Evolutionary conservation across 2,797 vertebrate species (phyloP).

Genomic region (Lagothrix lagotricha): DNA sequence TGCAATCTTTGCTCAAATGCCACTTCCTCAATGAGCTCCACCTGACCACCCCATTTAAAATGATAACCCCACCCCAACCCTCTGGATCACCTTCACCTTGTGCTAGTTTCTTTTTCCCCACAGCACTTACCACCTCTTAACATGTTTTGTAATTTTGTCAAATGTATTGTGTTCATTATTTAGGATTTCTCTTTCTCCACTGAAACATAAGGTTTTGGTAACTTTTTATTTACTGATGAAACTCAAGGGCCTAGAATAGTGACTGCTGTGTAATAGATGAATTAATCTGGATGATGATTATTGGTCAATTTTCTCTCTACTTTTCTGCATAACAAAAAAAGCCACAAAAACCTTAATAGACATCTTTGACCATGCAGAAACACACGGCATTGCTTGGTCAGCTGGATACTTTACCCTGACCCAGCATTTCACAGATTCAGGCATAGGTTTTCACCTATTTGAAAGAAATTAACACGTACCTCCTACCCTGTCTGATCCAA

Average conservation of each 20-base stretch:
- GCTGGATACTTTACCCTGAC: not conserved
- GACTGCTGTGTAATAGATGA: slow-evolving; percentile 21
- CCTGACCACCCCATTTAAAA: not conserved
- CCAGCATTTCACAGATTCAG: slow-evolving; percentile 36
- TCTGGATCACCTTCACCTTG: not conserved
- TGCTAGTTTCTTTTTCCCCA: not conserved
- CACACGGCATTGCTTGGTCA: not conserved
- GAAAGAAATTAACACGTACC: not conserved
- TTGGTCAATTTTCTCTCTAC: not conserved
- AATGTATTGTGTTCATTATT: not conserved
- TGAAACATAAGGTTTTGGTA: not conserved
- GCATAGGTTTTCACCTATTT: slow-evolving; percentile 15
- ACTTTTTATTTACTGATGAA: slow-evolving; percentile 15
- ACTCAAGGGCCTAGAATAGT: not conserved
- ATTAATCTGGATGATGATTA: not conserved
- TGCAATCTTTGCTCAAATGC: not conserved
- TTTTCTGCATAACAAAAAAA: slow-evolving; percentile 2
- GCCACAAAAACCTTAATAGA: not conserved
- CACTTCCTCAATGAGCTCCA: not conserved
- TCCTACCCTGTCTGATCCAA: not conserved
- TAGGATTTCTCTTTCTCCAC: not conserved
- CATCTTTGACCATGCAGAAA: not conserved
- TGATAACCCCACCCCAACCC: not conserved
- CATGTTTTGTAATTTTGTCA: not conserved
- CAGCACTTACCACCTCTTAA: not conserved